These are phyloP conservation scores for Venustaconcha ellipsiformis DNA, from an alignment of 1,140 invertebrate genomes.

Conservation along the genomic window DNA sequence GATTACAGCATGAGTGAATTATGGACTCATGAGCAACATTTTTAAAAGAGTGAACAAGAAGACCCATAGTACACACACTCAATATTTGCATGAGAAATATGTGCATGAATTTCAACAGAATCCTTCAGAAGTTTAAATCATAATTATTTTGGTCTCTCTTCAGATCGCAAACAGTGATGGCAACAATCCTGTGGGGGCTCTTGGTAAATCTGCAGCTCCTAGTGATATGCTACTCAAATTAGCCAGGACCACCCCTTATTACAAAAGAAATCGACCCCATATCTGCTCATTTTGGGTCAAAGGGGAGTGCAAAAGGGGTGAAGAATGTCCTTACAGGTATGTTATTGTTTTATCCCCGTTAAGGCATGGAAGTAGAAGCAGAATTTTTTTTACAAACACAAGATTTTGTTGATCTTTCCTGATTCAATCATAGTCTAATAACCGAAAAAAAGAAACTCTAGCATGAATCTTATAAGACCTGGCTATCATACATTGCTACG, in stretches of 20 bases:
- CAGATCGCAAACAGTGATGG: slow-evolving; percentile 71
- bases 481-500: not conserved
- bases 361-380: too few species aligned
- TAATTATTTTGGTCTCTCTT: slow-evolving; percentile 4
- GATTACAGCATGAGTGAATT: too few species aligned
- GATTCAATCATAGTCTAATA: not conserved
- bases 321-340: slow-evolving; percentile 95
- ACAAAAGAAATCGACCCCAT: slow-evolving; percentile 98
- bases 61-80: too few species aligned
- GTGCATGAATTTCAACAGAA: too few species aligned
- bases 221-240: slow-evolving; percentile 92
- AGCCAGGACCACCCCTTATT: slow-evolving; percentile 97
- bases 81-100: too few species aligned
- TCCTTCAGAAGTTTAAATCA: too few species aligned
- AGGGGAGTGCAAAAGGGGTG: slow-evolving; percentile 98
- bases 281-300: slow-evolving; percentile 99
- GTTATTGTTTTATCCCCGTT: not conserved
- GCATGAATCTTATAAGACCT: not conserved
- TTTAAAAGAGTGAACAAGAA: too few species aligned
- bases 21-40: too few species aligned
- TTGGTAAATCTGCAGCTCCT: slow-evolving; percentile 71
- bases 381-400: not conserved
- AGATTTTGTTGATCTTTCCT: not conserved
- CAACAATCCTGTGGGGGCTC: slow-evolving; percentile 69
- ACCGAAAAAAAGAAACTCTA: not conserved